Conservation (phyloP, 2,113 vertebrate species). For the Isichthys henryi region DNA sequence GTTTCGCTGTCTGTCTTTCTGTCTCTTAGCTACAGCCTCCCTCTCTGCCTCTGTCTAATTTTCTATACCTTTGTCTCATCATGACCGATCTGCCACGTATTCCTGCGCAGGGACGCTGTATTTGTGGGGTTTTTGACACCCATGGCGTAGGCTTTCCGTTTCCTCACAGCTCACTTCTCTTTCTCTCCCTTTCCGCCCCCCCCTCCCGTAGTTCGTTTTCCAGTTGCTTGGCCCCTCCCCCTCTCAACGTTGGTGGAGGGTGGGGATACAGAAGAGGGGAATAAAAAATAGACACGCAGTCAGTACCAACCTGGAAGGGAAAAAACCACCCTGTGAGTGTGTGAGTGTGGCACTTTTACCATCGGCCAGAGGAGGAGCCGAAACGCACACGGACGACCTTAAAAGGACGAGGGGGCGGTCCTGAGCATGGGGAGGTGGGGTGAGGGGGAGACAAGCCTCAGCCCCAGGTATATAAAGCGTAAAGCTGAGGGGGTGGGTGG, state of each 20-base stretch:
- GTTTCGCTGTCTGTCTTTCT: not conserved
- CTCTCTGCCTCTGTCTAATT: not conserved
- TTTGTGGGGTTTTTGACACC: conserved; percentile 35
- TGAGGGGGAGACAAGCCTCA: not conserved
- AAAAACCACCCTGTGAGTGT: not conserved
- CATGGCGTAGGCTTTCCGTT: conserved; percentile 20
- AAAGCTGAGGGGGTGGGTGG: conserved; percentile 7
- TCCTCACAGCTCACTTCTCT: not conserved
- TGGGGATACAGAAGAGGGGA: conserved; percentile 16
- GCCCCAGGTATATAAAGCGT: not conserved
- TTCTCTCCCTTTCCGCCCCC: conserved; percentile 11
- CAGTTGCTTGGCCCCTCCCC: conserved; percentile 13
- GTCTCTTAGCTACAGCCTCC: not conserved
- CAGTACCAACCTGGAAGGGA: conserved; percentile 8
- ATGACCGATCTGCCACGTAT: not conserved
- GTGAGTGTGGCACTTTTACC: not conserved
- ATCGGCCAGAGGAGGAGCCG: not conserved
- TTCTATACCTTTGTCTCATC: not conserved
- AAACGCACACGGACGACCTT: conserved; percentile 36
- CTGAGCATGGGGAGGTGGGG: conserved; percentile 4
- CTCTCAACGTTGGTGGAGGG: not conserved
- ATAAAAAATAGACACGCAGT: conserved; percentile 17
- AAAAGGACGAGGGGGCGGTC: conserved; percentile 48
- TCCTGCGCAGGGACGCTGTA: conserved; percentile 16
- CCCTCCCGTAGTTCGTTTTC: not conserved